Conservation (phyloP, 2,113 vertebrate genomes). For the Syngnathus typhle region DNA sequence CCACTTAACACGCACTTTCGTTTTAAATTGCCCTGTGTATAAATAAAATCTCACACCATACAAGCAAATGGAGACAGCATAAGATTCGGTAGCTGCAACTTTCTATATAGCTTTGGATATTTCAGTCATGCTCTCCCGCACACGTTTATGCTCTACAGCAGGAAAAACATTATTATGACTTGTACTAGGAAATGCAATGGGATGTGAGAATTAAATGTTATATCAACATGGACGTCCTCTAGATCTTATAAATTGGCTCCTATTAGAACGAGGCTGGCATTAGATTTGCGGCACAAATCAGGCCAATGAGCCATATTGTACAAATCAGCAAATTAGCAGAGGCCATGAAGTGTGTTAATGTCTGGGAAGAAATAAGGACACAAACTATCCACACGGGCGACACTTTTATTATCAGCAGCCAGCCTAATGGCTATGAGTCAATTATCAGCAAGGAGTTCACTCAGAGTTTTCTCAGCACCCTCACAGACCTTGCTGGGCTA, state of each 20-base stretch:
- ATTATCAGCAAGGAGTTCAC: slow-evolving; percentile 72
- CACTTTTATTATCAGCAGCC: slow-evolving; percentile 74
- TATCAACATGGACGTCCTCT: slow-evolving; percentile 63
- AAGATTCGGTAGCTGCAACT: slow-evolving; percentile 52
- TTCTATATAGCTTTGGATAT: slow-evolving; percentile 45
- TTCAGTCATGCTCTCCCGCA: slow-evolving; percentile 54
- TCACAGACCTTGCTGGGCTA: slow-evolving; percentile 51
- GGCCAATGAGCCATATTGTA: slow-evolving; percentile 77
- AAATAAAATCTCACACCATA: slow-evolving; percentile 48
- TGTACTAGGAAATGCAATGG: slow-evolving; percentile 39
- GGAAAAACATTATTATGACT: slow-evolving; percentile 65
- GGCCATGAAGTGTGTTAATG: slow-evolving; percentile 77
- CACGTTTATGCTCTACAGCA: slow-evolving; percentile 56
- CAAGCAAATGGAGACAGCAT: slow-evolving; percentile 52
- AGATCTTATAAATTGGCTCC: slow-evolving; percentile 68
- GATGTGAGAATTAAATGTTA: slow-evolving; percentile 16
- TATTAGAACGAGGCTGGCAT: slow-evolving; percentile 72
- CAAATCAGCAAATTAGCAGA: slow-evolving; percentile 78
- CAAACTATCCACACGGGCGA: slow-evolving; percentile 68
- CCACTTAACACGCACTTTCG: slow-evolving; percentile 27
- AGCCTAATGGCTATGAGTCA: slow-evolving; percentile 71
- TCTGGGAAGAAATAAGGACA: slow-evolving; percentile 70
- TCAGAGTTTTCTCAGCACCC: slow-evolving; percentile 67
- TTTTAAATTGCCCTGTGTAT: slow-evolving; percentile 42
- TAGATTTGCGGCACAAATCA: slow-evolving; percentile 73